Percentiles rank a stretch among this genome's conserved stretches.
Conservation (phyloP, 2,888 invertebrate genomes). For the Leptogaster cylindrica region DNA sequence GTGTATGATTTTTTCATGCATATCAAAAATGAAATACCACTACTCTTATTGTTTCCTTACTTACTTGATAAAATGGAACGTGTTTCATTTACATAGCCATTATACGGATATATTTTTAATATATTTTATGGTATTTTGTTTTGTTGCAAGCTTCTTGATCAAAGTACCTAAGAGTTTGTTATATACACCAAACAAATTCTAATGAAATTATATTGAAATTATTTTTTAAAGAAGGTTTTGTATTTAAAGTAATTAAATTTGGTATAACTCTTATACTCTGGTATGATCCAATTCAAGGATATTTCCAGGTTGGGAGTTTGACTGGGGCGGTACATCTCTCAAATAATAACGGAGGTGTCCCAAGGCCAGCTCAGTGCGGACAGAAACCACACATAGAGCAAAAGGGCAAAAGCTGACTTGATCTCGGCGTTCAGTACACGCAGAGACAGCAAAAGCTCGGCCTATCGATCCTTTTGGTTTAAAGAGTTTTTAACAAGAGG, state of each 20-base stretch:
- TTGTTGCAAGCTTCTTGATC: background rate
- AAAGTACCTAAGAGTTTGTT: background rate
- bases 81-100: too few relatives aligned
- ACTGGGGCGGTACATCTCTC: constrained; percentile 48
- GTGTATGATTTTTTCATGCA: too few relatives aligned
- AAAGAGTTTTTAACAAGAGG: constrained; percentile 68
- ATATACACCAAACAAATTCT: background rate
- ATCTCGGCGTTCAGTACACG: constrained; percentile 69
- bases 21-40: too few relatives aligned
- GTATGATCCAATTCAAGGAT: constrained; percentile 24
- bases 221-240: background rate
- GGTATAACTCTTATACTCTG: background rate
- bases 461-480: constrained; percentile 71
- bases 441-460: constrained; percentile 71
- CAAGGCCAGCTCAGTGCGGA: constrained; percentile 67
- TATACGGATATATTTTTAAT: too few relatives aligned
- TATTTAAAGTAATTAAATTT: background rate
- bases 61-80: too few relatives aligned
- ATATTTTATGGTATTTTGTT: too few relatives aligned
- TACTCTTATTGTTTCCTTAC: too few relatives aligned
- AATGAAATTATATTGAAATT: background rate
- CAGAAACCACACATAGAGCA: constrained; percentile 75
- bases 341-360: constrained; percentile 35
- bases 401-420: constrained; percentile 74
- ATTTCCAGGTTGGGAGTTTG: constrained; percentile 48